These are phyloP conservation scores for Malacoctenus gilli DNA, from an alignment of 2,797 vertebrate species.

Conservation along the genomic window DNA sequence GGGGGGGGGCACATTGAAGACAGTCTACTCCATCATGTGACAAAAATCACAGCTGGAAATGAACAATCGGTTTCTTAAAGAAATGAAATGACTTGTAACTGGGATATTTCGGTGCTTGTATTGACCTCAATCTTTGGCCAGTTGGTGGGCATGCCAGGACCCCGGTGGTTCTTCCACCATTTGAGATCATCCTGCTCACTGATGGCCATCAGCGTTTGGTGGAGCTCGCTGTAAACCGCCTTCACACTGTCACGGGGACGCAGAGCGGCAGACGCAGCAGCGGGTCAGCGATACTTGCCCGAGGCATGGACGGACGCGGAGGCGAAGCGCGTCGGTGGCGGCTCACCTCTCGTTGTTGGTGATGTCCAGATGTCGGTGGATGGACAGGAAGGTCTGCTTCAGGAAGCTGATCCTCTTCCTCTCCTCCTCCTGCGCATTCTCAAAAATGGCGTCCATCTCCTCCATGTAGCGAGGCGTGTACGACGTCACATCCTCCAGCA, in stretches of 20 bases:
- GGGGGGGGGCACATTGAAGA: too few species aligned
- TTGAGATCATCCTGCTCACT: conserved; percentile 84
- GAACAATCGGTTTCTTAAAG: too few species aligned
- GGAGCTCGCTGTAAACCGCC: conserved; percentile 84
- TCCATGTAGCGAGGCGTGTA: conserved; percentile 89
- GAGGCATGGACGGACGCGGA: not conserved
- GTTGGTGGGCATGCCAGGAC: conserved; percentile 86
- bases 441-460: conserved; percentile 89
- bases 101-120: too few species aligned
- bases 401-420: conserved; percentile 86
- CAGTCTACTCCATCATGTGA: too few species aligned
- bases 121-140: conserved; percentile 85
- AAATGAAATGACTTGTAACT: too few species aligned
- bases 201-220: conserved; percentile 83
- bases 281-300: too few species aligned
- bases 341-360: conserved; percentile 84
- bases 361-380: conserved; percentile 86
- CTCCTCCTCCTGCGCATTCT: conserved; percentile 87
- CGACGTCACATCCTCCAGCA: conserved; percentile 83
- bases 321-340: not conserved
- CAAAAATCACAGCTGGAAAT: too few species aligned
- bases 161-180: conserved; percentile 86
- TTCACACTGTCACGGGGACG: conserved; percentile 77
- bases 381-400: conserved; percentile 84
- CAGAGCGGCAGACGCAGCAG: not conserved